Evolutionary conservation across 2,888 invertebrate species (phyloP), one percentile per base, ranked within the genome.

Genomic region (Perithous albicinctus): DNA sequence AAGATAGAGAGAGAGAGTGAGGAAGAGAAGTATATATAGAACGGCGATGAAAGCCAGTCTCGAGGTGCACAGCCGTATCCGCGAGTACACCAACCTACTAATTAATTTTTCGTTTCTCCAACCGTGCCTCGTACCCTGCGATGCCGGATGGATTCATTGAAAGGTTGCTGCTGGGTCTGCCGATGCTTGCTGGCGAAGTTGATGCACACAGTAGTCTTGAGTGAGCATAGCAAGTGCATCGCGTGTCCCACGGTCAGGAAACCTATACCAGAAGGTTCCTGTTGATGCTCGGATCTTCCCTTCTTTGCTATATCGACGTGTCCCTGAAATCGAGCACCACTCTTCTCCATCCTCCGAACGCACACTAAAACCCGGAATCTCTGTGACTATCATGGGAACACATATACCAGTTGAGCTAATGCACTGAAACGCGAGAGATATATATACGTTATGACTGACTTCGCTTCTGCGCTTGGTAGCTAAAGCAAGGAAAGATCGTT

Each of bases 401-500:
- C 10, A 1, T 23, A 51, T 1, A 51, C 6, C 23, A 10, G 8
- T 1, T 5, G 23, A 48, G 20, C 29, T 67, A 26, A 67, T 48
- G 48, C 48, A 46, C 32, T 48, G 48, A 48, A 48, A 48, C 18
- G 66, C 18, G 64, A 20, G 7, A 32, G 10, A 61, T 18, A 67
- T 46, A 48, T 48, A 70, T 29, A 20, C 43, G 20, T 73, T 51
- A 56, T 77, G 23, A 26, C 56, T 32, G 56, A 54, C 32, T n/a
- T 66, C 20, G 63, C 26, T 74, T 73, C 23, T 73, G 63, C 81
- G 67, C 56, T 74, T 86, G 89, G 89, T 89, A 89, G 89, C 82
- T n/a, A n/a, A 63, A 48, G 35, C 26, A 75, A 64, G 82, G 84
- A 76, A 84, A 86, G 86, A 89, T 89, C 86, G 87, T 88, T 90